Evolutionary conservation across 2,888 invertebrate genomes (phyloP), one percentile per base, ranked within the genome.

Genomic region (Lordiphosa fenestrarum): DNA sequence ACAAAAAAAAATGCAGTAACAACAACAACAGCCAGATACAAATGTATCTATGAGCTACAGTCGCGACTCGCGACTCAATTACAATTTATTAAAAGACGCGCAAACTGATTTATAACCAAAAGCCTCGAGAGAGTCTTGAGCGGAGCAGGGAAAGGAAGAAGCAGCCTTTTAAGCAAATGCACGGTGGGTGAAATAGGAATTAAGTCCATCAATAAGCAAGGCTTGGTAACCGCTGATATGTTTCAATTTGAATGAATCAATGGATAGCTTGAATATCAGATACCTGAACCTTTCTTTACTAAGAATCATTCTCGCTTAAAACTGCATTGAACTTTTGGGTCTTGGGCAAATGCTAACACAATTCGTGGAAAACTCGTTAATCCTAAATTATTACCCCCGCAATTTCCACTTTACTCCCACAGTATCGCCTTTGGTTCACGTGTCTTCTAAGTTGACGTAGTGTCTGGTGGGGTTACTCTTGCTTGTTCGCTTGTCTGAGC

Each of bases 51-150:
- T 81, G 78, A 81, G 65, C 70, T 69, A 69, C 60, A 77, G 64
- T 58, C 71, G 77, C 74, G 65, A 73, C 75, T 78, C 81, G 86
- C 86, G 82, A 85, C 87, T 86, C 87, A 86, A 86, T 81, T 81
- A 81, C 81, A 81, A 83, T 81, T 81, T 81, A 84, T 81, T 81
- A 81, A 81, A 81, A 81, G 78, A 67, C 78, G 81, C 78, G 52
- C 78, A 78, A 62, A 80, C 83, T 81, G 81, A 81, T 81, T 81
- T 81, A 81, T 81, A 81, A 75, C 73, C 81, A 60, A 36, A 41
- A 46, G 54, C 41, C 51, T 39, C 25, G 10, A 57, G 40, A 37
- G 33, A 62, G 55, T 46, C 41, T 19, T 19, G 25, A 23, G 15
- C 3, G 25, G 40, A 55, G 51, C 47, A 64, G 64, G 44, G 23